phyloP scores from a whole-genome alignment of 2,113 vertebrate genomes.

The Spheniscus mendiculus region DNA sequence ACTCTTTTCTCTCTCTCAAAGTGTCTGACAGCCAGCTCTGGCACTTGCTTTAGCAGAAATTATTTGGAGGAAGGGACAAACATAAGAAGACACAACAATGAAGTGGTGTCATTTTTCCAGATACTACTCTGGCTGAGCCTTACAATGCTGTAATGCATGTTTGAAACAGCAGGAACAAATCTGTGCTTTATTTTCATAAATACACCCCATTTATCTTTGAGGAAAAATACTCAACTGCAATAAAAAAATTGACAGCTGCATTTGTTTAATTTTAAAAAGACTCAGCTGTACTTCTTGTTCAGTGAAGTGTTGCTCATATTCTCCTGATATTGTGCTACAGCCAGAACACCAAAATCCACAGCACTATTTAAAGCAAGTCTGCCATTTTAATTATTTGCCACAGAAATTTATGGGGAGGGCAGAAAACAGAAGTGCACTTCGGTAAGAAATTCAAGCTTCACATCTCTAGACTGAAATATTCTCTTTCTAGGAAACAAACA shows the following conservation, averaged over 20 bases:
- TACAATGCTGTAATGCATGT: neutral
- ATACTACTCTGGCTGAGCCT: neutral
- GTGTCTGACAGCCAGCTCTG: neutral
- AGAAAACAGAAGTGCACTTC: neutral
- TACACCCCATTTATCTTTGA: neutral
- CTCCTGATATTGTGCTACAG: neutral
- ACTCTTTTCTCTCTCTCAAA: neutral
- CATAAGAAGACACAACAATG: neutral
- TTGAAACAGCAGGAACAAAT: neutral
- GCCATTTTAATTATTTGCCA: neutral
- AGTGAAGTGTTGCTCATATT: neutral
- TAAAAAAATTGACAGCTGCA: neutral
- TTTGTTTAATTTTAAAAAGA: conserved; percentile 14
- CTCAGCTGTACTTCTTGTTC: neutral
- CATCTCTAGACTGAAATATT: neutral
- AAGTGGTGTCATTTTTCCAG: neutral
- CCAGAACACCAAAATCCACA: neutral
- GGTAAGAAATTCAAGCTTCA: neutral
- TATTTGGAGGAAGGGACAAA: neutral
- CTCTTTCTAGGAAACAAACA: neutral
- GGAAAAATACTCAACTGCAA: neutral
- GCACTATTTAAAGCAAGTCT: neutral
- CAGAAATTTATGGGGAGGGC: neutral
- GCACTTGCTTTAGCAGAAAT: neutral
- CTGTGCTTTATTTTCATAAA: neutral